Percentiles rank a stretch among this genome's conserved stretches.
Evolutionary conservation across 2,113 vertebrate species (phyloP).

Genomic region (Thalassoma bifasciatum): DNA sequence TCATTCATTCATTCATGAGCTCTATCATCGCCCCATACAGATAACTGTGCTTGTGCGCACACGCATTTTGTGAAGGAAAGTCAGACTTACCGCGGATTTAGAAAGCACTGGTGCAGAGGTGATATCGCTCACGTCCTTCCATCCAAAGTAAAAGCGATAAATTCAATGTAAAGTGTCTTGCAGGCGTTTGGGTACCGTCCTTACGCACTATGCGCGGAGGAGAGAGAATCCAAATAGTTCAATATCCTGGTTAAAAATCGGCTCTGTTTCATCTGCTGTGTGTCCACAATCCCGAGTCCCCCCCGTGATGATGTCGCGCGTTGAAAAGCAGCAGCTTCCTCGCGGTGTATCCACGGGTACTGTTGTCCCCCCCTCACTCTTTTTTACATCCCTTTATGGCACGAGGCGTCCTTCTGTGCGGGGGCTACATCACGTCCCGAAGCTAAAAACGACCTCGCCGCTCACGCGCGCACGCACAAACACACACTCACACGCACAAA

Average conservation of each 20-base stretch:
- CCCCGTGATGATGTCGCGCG: conserved; percentile 17
- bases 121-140: conserved; percentile 54
- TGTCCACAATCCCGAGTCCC: conserved; percentile 57
- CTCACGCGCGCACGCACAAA: conserved; percentile 12
- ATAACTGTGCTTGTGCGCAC: conserved; percentile 34
- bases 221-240: conserved; percentile 62
- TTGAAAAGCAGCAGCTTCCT: conserved; percentile 48
- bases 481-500: background rate
- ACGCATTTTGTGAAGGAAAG: conserved; percentile 13
- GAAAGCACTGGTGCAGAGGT: conserved; percentile 20
- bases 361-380: conserved; percentile 30
- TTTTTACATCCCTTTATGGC: conserved; percentile 71
- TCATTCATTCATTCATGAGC: conserved; percentile 21
- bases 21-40: conserved; percentile 32
- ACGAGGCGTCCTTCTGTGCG: conserved; percentile 71
- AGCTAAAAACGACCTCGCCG: conserved; percentile 35
- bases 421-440: conserved; percentile 77
- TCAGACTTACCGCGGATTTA: conserved; percentile 73
- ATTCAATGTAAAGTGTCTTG: conserved; percentile 58
- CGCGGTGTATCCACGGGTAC: conserved; percentile 70
- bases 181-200: conserved; percentile 48
- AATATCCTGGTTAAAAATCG: conserved; percentile 41
- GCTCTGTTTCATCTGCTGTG: conserved; percentile 31
- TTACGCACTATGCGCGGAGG: conserved; percentile 36
- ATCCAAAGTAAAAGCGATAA: conserved; percentile 54